These are phyloP conservation scores for Naja naja DNA, from an alignment of 2,113 vertebrate species.

Conservation along the genomic window DNA sequence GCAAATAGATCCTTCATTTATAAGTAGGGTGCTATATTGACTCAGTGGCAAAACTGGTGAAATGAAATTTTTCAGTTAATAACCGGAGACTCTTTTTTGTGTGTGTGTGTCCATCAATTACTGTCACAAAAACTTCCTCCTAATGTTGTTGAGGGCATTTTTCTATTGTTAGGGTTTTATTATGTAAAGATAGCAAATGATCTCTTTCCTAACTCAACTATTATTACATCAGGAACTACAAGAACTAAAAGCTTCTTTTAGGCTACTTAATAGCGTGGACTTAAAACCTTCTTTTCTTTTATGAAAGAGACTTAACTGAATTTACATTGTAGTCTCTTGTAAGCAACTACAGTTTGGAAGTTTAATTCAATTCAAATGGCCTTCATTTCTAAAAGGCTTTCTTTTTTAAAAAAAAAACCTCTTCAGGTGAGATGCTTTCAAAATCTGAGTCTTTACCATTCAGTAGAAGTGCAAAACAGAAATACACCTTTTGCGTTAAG, in stretches of 20 bases:
- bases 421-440: slow-evolving; percentile 1
- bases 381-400: slow-evolving; percentile 48
- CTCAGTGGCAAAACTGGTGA: background rate
- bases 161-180: slow-evolving; percentile 45
- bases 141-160: slow-evolving; percentile 47
- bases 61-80: slow-evolving; percentile 30
- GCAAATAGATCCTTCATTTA: slow-evolving; percentile 1
- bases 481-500: slow-evolving; percentile 12
- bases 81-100: slow-evolving; percentile 19
- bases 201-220: slow-evolving; percentile 53
- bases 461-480: slow-evolving; percentile 21
- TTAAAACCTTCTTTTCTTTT: slow-evolving; percentile 57
- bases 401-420: background rate
- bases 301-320: slow-evolving; percentile 54
- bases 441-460: slow-evolving; percentile 34
- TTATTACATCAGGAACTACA: slow-evolving; percentile 52
- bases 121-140: slow-evolving; percentile 40
- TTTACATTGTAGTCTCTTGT: slow-evolving; percentile 43
- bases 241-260: slow-evolving; percentile 66
- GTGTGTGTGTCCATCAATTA: slow-evolving; percentile 33
- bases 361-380: slow-evolving; percentile 49
- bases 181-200: slow-evolving; percentile 52
- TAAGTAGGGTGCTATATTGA: background rate
- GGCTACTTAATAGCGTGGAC: slow-evolving; percentile 57
- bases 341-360: slow-evolving; percentile 53